Conservation (phyloP, 2,797 vertebrate genomes). For the Macrochelys suwanniensis region DNA sequence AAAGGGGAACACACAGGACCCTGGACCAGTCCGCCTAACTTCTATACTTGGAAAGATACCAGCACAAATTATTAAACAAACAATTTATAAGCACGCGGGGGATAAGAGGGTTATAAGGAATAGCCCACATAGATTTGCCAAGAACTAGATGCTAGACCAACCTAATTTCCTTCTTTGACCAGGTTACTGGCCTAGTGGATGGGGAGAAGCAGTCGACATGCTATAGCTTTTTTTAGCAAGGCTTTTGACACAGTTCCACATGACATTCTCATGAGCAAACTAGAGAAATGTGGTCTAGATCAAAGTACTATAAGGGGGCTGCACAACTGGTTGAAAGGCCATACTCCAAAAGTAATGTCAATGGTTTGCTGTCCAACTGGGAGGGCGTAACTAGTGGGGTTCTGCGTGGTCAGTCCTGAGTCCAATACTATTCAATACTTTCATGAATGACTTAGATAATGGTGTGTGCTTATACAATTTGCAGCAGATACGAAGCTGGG, state of each 20-base stretch:
- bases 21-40: neutral
- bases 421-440: neutral
- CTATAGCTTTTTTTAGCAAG: neutral
- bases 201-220: neutral
- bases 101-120: neutral
- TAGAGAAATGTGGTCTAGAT: neutral
- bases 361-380: neutral
- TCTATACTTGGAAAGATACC: neutral
- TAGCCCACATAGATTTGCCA: neutral
- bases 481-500: neutral
- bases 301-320: neutral
- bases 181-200: neutral
- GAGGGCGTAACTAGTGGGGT: neutral
- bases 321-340: neutral
- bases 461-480: too few species aligned
- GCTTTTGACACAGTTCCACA: neutral
- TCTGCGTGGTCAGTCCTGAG: neutral
- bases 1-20: neutral
- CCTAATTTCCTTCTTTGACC: neutral
- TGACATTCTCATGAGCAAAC: neutral
- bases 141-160: neutral
- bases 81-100: neutral
- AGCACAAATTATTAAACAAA: neutral
- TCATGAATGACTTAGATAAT: neutral
- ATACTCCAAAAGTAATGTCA: neutral